Evolutionary conservation across 2,113 vertebrate genomes (phyloP).

Genomic region (human): GRCh38 chr2:211543501-211544000

Average conservation of each 20-base stretch:
- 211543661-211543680: constrained; percentile 79
- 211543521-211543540: constrained; percentile 69
- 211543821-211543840: constrained; percentile 63
- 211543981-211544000: background rate
- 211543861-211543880: background rate
- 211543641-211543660: constrained; percentile 77
- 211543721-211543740: constrained; percentile 84
- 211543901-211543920: constrained; percentile 54
- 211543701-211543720: constrained; percentile 80
- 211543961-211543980: background rate
- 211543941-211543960: constrained; percentile 32
- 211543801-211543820: constrained; percentile 82
- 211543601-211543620: constrained; percentile 75
- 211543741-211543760: constrained; percentile 80
- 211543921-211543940: background rate
- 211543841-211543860: background rate
- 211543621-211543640: constrained; percentile 78
- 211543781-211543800: constrained; percentile 85
- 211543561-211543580: constrained; percentile 57
- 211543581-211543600: constrained; percentile 63
- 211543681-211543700: constrained; percentile 72
- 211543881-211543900: constrained; percentile 42
- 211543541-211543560: constrained; percentile 63
- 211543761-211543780: constrained; percentile 80
- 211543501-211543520: constrained; percentile 59